Evolutionary conservation across 1,140 invertebrate species (phyloP), one percentile per base, ranked within the genome.

Genomic region (Pachypsylla venusta): DNA sequence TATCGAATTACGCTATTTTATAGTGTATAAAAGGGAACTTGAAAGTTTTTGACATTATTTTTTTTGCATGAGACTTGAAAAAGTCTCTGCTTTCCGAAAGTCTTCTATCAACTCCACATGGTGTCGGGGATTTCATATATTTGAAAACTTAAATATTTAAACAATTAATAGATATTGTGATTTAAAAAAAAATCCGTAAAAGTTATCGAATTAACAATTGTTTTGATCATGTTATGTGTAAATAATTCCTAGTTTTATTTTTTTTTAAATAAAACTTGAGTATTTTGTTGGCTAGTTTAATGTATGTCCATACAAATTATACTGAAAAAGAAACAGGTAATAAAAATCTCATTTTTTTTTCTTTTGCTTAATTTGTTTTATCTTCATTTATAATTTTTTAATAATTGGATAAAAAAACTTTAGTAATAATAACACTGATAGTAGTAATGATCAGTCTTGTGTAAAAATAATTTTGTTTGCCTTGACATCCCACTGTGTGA

Each of bases 101-200:
- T 48, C 42, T n/a, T n/a, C n/a, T n/a, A n/a, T n/a, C n/a, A n/a
- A n/a, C 61, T 66, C 68, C 74, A 75, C 74, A 75, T 76, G 74
- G 73, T 74, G 74, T 75, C 69, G 67, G 67, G 68, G 66, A 68
- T 68, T 64, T 54, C 66, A n/a, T n/a, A n/a, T n/a, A n/a, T n/a
- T n/a, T n/a, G n/a, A n/a, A n/a, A n/a, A n/a, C n/a, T n/a, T n/a
- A n/a, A n/a, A n/a, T n/a, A n/a, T n/a, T n/a, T n/a, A n/a, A n/a
- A n/a, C n/a, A n/a, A n/a, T n/a, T n/a, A n/a, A n/a, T n/a, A n/a
- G n/a, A n/a, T n/a, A n/a, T n/a, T n/a, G n/a, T n/a, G n/a, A n/a
- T n/a, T n/a, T n/a, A n/a, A n/a, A n/a, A n/a, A n/a, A n/a, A n/a
- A n/a, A n/a, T n/a, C n/a, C n/a, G n/a, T n/a, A n/a, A n/a, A n/a